A percentile compares a stretch with the other conserved stretches of the same genome.
phyloP scores from a whole-genome alignment of 2,797 vertebrate genomes.

The Paedocypris micromegethes region DNA sequence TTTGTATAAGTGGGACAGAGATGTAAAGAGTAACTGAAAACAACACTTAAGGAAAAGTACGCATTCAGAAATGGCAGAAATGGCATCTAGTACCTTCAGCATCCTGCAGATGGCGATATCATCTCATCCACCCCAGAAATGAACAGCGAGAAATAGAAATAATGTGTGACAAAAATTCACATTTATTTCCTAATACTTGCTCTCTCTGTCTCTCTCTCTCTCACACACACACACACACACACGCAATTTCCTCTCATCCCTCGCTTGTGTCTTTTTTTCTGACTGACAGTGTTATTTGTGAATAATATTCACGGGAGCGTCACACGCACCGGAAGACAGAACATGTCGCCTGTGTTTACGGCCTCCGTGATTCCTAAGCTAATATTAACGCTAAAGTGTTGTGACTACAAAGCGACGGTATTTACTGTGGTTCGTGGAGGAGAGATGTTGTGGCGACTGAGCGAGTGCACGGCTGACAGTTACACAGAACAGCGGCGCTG shows the following conservation, averaged over 20 bases:
- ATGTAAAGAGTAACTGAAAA: no score
- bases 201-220: conserved; percentile 11
- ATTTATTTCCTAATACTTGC: conserved; percentile 11
- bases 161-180: neutral
- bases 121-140: no score
- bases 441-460: neutral
- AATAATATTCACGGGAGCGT: conserved; percentile 1
- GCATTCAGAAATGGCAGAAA: no score
- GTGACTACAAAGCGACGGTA: conserved; percentile 19
- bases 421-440: conserved; percentile 4
- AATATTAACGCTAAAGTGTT: conserved; percentile 32
- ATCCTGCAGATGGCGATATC: no score
- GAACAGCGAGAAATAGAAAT: no score
- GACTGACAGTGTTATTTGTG: conserved; percentile 26
- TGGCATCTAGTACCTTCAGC: no score
- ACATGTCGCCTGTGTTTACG: conserved; percentile 37
- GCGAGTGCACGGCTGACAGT: conserved; percentile 10
- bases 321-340: conserved; percentile 7
- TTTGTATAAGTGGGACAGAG: no score
- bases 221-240: no score
- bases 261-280: conserved; percentile 37
- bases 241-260: conserved; percentile 15
- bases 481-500: conserved; percentile 16
- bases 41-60: no score
- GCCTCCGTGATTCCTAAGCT: conserved; percentile 12